phyloP scores from a whole-genome alignment of 2,113 vertebrate species.

The Oncorhynchus kisutch region DNA sequence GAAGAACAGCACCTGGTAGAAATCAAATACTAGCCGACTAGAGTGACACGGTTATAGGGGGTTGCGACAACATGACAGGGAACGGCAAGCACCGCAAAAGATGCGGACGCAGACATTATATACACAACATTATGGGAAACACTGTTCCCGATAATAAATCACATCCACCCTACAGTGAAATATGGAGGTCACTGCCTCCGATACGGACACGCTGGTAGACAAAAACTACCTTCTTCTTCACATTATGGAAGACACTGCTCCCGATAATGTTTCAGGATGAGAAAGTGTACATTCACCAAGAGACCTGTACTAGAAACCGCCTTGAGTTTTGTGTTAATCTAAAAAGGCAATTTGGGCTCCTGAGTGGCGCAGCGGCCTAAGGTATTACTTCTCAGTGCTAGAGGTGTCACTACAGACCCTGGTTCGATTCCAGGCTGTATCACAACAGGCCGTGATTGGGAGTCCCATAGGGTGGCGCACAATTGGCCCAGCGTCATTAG shows the following conservation, averaged over 20 bases:
- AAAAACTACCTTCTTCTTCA: conserved; percentile 97
- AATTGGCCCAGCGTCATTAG: too few relatives aligned
- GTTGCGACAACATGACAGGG: background rate
- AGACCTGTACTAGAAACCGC: conserved; percentile 21
- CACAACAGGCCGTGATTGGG: too few relatives aligned
- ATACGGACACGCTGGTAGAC: conserved; percentile 95
- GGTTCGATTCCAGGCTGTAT: too few relatives aligned
- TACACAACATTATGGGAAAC: conserved; percentile 88
- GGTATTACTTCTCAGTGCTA: too few relatives aligned
- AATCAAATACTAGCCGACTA: conserved; percentile 1
- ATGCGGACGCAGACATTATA: conserved; percentile 35
- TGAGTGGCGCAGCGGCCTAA: too few relatives aligned
- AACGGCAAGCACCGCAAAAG: background rate
- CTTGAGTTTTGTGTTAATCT: background rate
- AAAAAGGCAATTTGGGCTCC: background rate
- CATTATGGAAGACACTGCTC: conserved; percentile 98
- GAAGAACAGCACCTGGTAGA: background rate
- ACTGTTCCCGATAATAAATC: conserved; percentile 94
- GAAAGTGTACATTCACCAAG: conserved; percentile 48
- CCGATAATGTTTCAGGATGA: conserved; percentile 87
- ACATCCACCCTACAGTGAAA: conserved; percentile 94
- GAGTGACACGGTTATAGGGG: background rate
- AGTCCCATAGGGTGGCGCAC: too few relatives aligned
- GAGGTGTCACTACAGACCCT: too few relatives aligned
- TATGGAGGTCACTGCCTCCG: conserved; percentile 99